A percentile compares a stretch with the other conserved stretches of the same genome.
phyloP scores from a whole-genome alignment of 2,888 invertebrate genomes.

The Blastobasis lacticolella region DNA sequence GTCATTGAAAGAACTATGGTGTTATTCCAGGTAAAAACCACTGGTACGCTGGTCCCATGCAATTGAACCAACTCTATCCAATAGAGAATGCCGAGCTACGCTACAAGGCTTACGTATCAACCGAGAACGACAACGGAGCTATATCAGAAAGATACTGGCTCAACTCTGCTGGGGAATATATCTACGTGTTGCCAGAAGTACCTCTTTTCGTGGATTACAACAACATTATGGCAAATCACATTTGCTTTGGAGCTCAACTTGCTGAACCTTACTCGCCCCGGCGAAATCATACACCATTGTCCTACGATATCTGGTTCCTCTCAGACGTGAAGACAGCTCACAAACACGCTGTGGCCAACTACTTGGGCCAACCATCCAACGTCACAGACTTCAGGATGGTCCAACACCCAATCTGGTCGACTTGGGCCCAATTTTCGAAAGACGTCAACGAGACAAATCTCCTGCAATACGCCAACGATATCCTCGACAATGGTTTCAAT shows the following conservation, averaged over 20 bases:
- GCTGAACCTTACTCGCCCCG: constrained; percentile 69
- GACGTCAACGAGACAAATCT: constrained; percentile 77
- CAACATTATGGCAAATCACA: constrained; percentile 56
- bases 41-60: constrained; percentile 82
- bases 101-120: constrained; percentile 72
- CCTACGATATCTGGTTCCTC: constrained; percentile 77
- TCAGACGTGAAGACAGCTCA: constrained; percentile 77
- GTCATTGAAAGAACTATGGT: neutral
- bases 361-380: constrained; percentile 76
- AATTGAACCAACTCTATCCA: constrained; percentile 75
- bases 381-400: constrained; percentile 81
- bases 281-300: constrained; percentile 50
- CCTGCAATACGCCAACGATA: constrained; percentile 78
- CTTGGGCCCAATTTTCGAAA: constrained; percentile 84
- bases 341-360: constrained; percentile 73
- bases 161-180: constrained; percentile 79
- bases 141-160: constrained; percentile 82
- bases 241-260: constrained; percentile 74
- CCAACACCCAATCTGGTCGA: constrained; percentile 89
- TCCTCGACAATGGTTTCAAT: constrained; percentile 76
- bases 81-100: constrained; percentile 66
- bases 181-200: constrained; percentile 76
- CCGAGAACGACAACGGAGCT: constrained; percentile 69
- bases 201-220: constrained; percentile 84
- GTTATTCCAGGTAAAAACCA: constrained; percentile 48